These are phyloP conservation scores for Globia sparganii DNA, from an alignment of 2,888 invertebrate species.

Conservation along the genomic window DNA sequence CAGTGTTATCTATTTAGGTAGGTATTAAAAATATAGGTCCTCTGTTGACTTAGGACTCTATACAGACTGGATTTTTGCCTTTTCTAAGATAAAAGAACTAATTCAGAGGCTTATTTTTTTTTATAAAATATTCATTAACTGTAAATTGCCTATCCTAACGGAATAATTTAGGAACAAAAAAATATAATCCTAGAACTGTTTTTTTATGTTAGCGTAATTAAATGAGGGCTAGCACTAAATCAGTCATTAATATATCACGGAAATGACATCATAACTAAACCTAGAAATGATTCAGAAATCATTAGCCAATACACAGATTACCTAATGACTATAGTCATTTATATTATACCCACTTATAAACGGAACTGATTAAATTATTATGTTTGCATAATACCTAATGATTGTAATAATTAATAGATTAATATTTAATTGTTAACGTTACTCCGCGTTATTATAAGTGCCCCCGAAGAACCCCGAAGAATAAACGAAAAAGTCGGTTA, in stretches of 20 bases:
- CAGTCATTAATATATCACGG: neutral
- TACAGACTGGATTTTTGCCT: no score
- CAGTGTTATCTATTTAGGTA: neutral
- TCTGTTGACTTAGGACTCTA: neutral
- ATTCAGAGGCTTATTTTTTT: neutral
- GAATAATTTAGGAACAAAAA: neutral
- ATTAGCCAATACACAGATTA: constrained; percentile 21
- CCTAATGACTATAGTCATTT: constrained; percentile 35
- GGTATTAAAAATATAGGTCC: neutral
- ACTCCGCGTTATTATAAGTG: neutral
- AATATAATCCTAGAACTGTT: neutral
- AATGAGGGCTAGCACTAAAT: neutral
- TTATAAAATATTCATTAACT: neutral
- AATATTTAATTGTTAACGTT: neutral
- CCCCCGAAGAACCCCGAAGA: no score
- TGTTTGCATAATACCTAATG: neutral
- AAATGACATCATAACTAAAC: constrained; percentile 12
- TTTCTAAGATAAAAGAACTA: neutral
- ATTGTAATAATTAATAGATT: constrained; percentile 3
- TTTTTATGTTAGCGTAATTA: neutral
- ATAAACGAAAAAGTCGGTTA: no score
- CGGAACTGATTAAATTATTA: constrained; percentile 18
- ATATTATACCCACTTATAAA: constrained; percentile 16
- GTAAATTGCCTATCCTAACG: neutral
- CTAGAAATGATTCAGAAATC: constrained; percentile 27